Base-by-base conservation (phyloP, 2,797 vertebrate species). In the Pangasius macronema region DNA sequence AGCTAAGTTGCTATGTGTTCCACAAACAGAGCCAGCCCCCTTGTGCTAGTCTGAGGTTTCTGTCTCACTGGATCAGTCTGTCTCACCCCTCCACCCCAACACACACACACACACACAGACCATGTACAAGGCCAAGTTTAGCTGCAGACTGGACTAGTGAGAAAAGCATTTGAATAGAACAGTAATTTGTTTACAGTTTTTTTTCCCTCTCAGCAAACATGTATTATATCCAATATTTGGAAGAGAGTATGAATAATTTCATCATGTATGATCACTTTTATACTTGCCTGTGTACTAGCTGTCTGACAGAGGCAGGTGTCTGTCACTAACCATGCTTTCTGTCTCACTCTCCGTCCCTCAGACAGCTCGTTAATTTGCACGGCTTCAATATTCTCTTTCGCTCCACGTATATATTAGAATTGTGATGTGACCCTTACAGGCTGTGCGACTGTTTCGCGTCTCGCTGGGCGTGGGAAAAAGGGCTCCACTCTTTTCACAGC, bases 381-480 rank as follows among this genome's bases (percentile, higher is more conserved):
- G 93, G 94, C 91, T 94, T 94, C 92, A 90, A 93, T 87, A 85
- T 87, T 89, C 86, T 88, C 84, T 86, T 75, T 91, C 89, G 91
- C 87, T 88, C 85, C 91, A 88, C 94, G 96, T 96, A 94, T 96
- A 95, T 96, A 95, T 96, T 95, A 96, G 96, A 89, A 94, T 93
- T 94, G 96, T 96, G 96, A 96, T 95, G 95, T 97, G 97, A 97
- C 97, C 97, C 96, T 94, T 91, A 94, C 92, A 92, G 95, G 95
- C 95, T 92, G 94, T 91, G 91, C 94, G 94, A 95, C 93, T 96
- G 95, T 96, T 95, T 95, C 91, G 93, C 95, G 93, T 96, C 96
- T 95, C 93, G 95, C 96, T 93, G 96, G 96, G 95, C 97, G 97
- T 97, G 97, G 97, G 97, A 98, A 98, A 97, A 97, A 97, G 96